Evolutionary conservation across 1,140 invertebrate species (phyloP), one percentile per base, ranked within the genome.

Genomic region (Bombus ignitus): DNA sequence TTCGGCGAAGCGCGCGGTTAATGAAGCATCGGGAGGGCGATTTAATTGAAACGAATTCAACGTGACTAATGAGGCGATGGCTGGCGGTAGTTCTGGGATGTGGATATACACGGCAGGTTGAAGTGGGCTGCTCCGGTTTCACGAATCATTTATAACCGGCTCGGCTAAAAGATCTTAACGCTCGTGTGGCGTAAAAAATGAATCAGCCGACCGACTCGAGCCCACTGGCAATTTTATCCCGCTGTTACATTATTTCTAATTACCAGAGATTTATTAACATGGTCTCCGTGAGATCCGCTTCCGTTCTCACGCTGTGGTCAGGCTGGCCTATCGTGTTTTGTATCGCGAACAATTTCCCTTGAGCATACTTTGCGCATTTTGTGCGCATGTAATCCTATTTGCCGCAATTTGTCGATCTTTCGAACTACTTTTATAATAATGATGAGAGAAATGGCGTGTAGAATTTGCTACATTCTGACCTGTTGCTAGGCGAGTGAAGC

Each of bases 221-320:
- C 87, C 89, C 86, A 88, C 44, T 71, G 75, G 88, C 90, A 89
- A 89, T 91, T 89, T 86, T 71, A 87, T 86, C 83, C 72, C 71
- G 74, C 68, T 66, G 70, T 76, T 84, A 91, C 88, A 91, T 91
- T 89, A 88, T 91, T 91, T 91, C 90, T 91, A 91, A 91, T 91
- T 91, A 91, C 90, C 80, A 73, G 86, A 91, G 90, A 91, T 91
- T 91, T 91, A 91, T 91, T 91, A 91, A 91, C 88, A 83, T 72
- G 83, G 81, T 88, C 88, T 59, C 71, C 75, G 70, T 57, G 70
- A 62, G 83, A 87, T 87, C 80, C 86, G 78, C 79, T 85, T 80
- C 74, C 47, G 47, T 53, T 22, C 47, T 53, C 47, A 53, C 59
- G 59, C 59, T 62, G 59, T 22, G 59, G 59, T n/a, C 59, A n/a